Evolutionary conservation across 2,888 invertebrate species (phyloP), one percentile per base, ranked within the genome.

Genomic region (Nebria brevicollis): DNA sequence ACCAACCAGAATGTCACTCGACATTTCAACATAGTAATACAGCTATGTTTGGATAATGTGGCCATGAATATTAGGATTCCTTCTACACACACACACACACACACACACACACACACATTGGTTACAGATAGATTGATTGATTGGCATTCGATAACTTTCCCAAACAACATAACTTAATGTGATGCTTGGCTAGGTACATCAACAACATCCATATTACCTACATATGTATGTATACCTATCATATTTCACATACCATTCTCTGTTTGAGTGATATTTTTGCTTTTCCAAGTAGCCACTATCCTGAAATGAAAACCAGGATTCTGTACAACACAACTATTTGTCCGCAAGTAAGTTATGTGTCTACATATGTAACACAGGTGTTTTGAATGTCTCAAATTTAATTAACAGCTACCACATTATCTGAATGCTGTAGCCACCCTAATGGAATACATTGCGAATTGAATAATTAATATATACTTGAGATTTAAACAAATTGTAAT

Each of bases 331-430:
- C 4, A 34, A 34, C 34, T 34, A 34, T 34, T 2, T 34, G 34
- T 34, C 34, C 34, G 34, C 5, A 34, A 34, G 0, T 4, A 4
- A 25, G 3, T 25, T 70, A 41, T 72, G 72, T 34, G 42, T 42
- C 10, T 73, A 6, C 26, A 42, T 73, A 3, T 42, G 73, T 34
- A 10, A 26, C 4, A 68, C 65, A 64, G 41, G 73, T 77, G 75
- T 75, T 76, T 41, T 34, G 77, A 77, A 77, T 72, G 65, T 64
- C 72, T 77, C 65, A 25, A 72, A 64, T 72, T 77, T 77, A 77
- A 77, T 77, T 54, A 54, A 54, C 54, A 54, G 8, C 13, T 11
- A 11, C 54, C 54, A 8, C 54, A 54, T 54, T 54, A 54, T 54
- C 54, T 54, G 11, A 54, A 54, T 54, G 0, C 5, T 34, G 7